Evolutionary conservation across 1,140 invertebrate genomes (phyloP).

Genomic region (Stegodyphus dumicola): DNA sequence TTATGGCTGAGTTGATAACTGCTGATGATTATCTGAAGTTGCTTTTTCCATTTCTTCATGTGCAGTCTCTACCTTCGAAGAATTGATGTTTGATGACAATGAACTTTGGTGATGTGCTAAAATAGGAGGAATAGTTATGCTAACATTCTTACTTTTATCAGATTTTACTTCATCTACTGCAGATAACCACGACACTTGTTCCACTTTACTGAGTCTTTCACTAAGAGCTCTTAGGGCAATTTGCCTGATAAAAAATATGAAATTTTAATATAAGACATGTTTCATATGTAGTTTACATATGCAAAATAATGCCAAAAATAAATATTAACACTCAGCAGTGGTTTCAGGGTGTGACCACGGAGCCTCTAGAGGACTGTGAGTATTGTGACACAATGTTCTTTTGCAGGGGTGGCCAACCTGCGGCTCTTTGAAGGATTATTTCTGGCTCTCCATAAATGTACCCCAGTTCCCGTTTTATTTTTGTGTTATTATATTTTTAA

Average conservation of each 20-base stretch:
- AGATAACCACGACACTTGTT: conserved; percentile 49
- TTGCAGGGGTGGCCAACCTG: no score
- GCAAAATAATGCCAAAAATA: no score
- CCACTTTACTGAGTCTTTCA: conserved; percentile 76
- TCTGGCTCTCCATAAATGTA: no score
- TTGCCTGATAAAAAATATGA: conserved; percentile 78
- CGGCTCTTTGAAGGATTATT: no score
- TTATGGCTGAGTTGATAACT: conserved; percentile 11
- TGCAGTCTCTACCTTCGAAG: neutral
- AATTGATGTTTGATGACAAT: neutral
- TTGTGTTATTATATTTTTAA: no score
- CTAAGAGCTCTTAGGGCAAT: conserved; percentile 93
- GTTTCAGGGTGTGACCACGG: no score
- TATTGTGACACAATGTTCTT: no score
- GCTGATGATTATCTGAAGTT: conserved; percentile 4
- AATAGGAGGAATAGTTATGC: conserved; percentile 36
- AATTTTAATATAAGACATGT: neutral
- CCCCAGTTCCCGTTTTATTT: no score
- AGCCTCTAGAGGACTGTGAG: no score
- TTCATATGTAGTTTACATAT: neutral
- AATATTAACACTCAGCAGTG: no score
- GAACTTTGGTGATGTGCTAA: conserved; percentile 35
- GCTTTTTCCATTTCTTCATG: neutral
- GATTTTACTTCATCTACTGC: conserved; percentile 14
- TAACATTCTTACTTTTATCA: conserved; percentile 42